Conservation (phyloP, 2,888 invertebrate species). For the Drosophila lacicola region DNA sequence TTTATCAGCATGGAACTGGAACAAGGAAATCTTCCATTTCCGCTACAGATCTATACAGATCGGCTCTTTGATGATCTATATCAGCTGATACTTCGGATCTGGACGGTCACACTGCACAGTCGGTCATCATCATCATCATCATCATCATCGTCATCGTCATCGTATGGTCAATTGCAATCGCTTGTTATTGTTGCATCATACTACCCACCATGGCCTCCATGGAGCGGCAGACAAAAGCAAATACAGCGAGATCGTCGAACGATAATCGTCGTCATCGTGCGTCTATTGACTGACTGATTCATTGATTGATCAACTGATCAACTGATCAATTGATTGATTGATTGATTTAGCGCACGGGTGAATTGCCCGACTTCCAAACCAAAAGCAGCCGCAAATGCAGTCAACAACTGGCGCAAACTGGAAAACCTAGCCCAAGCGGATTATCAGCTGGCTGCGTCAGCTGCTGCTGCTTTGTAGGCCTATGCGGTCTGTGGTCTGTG, state of each 20-base stretch:
- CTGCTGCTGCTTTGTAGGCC: slow-evolving; percentile 8
- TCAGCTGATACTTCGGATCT: slow-evolving; percentile 6
- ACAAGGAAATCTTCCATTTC: too few relatives aligned
- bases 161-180: slow-evolving; percentile 61
- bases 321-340: slow-evolving; percentile 21
- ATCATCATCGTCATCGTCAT: slow-evolving; percentile 6
- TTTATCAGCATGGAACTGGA: too few relatives aligned
- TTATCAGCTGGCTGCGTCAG: slow-evolving; percentile 16
- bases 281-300: slow-evolving; percentile 26
- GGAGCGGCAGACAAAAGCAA: slow-evolving; percentile 22
- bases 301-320: slow-evolving; percentile 16
- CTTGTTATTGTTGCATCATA: slow-evolving; percentile 76
- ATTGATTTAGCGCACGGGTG: slow-evolving; percentile 50
- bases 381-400: not conserved
- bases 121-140: slow-evolving; percentile 6
- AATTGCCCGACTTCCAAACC: slow-evolving; percentile 12
- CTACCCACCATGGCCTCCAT: slow-evolving; percentile 52
- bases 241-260: slow-evolving; percentile 12
- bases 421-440: slow-evolving; percentile 11
- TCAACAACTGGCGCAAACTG: slow-evolving; percentile 25
- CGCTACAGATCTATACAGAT: too few relatives aligned
- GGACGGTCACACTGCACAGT: slow-evolving; percentile 4
- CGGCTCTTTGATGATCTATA: slow-evolving; percentile 2
- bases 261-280: slow-evolving; percentile 47
- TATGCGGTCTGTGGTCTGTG: slow-evolving; percentile 45